A percentile compares a stretch with the other conserved stretches of the same genome.
phyloP scores from a whole-genome alignment of 2,797 vertebrate species.

The Brachyalestes nurse region DNA sequence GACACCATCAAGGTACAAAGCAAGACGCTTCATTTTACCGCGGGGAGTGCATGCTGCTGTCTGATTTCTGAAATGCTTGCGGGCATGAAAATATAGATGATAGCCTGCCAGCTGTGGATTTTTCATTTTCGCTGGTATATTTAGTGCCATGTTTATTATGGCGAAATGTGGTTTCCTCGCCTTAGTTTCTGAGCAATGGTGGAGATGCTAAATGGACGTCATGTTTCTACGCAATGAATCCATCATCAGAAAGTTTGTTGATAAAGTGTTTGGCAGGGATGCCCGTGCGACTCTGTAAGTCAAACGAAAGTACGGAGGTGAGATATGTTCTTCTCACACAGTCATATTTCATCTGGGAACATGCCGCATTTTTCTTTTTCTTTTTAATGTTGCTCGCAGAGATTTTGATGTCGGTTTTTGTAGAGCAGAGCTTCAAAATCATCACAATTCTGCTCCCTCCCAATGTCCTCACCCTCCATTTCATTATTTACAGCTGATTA shows the following conservation, averaged over 20 bases:
- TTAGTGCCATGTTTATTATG: conserved; percentile 25
- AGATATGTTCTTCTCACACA: background rate
- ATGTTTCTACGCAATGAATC: conserved; percentile 19
- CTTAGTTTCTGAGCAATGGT: background rate
- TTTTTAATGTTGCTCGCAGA: no score
- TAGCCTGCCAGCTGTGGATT: conserved; percentile 23
- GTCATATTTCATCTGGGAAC: background rate
- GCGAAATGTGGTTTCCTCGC: conserved; percentile 19
- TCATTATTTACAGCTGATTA: conserved; percentile 24
- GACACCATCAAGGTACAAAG: conserved; percentile 42
- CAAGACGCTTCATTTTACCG: conserved; percentile 41
- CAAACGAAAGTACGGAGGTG: conserved; percentile 3
- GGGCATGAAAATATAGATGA: conserved; percentile 47
- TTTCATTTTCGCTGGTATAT: conserved; percentile 37
- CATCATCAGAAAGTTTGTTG: conserved; percentile 1
- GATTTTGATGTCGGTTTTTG: no score
- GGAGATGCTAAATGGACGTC: conserved; percentile 13
- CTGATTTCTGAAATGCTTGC: conserved; percentile 33
- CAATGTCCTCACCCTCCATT: background rate
- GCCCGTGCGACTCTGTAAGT: background rate
- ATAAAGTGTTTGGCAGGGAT: conserved; percentile 10
- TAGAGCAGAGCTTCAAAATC: conserved; percentile 5
- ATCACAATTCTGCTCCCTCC: conserved; percentile 9
- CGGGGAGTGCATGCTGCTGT: background rate
- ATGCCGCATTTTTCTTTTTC: background rate